Evolutionary conservation across 1,140 invertebrate genomes (phyloP).

Genomic region (Tyrophagus putrescentiae): DNA sequence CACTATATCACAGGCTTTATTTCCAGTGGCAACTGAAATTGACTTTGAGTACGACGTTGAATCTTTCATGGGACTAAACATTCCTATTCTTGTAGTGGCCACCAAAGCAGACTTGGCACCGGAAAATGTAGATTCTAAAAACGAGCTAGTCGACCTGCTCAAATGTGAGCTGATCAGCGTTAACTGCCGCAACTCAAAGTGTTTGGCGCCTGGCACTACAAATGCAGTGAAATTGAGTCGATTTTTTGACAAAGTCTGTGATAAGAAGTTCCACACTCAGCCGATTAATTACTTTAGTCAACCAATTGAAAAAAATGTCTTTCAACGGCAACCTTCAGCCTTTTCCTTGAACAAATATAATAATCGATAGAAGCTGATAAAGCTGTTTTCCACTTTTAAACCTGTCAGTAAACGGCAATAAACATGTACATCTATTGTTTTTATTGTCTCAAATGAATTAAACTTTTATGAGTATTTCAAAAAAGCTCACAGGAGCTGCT

Average conservation of each 20-base stretch:
- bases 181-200: constrained; percentile 60
- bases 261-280: constrained; percentile 38
- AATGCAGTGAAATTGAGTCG: constrained; percentile 76
- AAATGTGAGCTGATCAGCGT: constrained; percentile 86
- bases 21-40: constrained; percentile 2
- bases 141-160: constrained; percentile 49
- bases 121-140: background rate
- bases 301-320: background rate
- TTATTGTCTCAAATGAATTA: too few relatives aligned
- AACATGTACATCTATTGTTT: too few relatives aligned
- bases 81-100: constrained; percentile 80
- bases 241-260: constrained; percentile 87
- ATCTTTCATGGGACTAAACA: constrained; percentile 58
- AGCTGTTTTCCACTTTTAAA: too few relatives aligned
- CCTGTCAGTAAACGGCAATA: too few relatives aligned
- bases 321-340: background rate
- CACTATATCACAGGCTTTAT: constrained; percentile 10
- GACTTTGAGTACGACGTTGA: constrained; percentile 64
- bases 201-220: constrained; percentile 73
- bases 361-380: too few relatives aligned
- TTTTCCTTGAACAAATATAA: background rate
- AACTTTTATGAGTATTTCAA: too few relatives aligned
- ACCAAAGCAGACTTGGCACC: constrained; percentile 74
- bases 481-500: too few relatives aligned
- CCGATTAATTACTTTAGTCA: background rate